Percentiles rank a stretch among this genome's conserved stretches.
Conservation (phyloP, 2,113 vertebrate genomes). For the Dipodomys stephensi region DNA sequence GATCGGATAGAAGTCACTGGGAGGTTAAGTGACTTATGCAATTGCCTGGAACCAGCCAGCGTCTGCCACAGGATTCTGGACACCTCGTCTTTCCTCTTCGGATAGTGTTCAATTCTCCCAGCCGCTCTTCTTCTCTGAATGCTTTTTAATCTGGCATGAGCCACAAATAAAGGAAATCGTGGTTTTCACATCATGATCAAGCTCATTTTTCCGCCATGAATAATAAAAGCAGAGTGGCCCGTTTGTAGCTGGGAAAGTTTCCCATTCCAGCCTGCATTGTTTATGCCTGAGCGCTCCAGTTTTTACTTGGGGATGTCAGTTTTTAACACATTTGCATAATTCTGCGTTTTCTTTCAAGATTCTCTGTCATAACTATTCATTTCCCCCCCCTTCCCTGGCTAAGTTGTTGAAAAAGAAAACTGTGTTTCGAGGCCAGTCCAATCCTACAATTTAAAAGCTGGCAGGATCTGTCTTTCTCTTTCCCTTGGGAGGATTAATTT, state of each 20-base stretch:
- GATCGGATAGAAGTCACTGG: slow-evolving; percentile 50
- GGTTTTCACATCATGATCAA: slow-evolving; percentile 75
- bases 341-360: slow-evolving; percentile 76
- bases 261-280: slow-evolving; percentile 52
- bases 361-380: slow-evolving; percentile 73
- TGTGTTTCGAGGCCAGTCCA: slow-evolving; percentile 70
- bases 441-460: slow-evolving; percentile 79
- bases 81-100: rapidly evolving
- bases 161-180: slow-evolving; percentile 80
- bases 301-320: slow-evolving; percentile 65
- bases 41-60: background rate
- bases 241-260: slow-evolving; percentile 46
- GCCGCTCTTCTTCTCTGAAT: slow-evolving; percentile 26
- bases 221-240: slow-evolving; percentile 73
- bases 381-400: slow-evolving; percentile 42
- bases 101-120: background rate
- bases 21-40: slow-evolving; percentile 69
- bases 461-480: slow-evolving; percentile 74
- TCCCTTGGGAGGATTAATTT: slow-evolving; percentile 85
- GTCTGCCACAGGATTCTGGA: background rate
- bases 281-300: slow-evolving; percentile 59
- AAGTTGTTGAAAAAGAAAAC: slow-evolving; percentile 78
- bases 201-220: slow-evolving; percentile 69
- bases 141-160: slow-evolving; percentile 70
- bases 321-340: slow-evolving; percentile 77